phyloP scores from a whole-genome alignment of 2,113 vertebrate species.

The Piaya cayana region DNA sequence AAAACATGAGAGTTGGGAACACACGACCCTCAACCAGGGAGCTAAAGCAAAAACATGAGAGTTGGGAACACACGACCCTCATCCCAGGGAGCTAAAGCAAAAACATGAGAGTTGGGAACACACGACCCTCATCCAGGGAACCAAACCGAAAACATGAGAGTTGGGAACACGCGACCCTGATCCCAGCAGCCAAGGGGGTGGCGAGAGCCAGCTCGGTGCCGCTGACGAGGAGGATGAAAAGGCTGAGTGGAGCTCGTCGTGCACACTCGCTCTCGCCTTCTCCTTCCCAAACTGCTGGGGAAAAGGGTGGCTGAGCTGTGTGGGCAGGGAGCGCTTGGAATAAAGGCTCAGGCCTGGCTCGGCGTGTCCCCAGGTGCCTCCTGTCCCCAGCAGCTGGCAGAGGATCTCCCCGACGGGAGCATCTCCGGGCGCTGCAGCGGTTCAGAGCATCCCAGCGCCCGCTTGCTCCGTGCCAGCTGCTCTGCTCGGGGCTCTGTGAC shows the following conservation, averaged over 20 bases:
- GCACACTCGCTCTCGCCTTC: neutral
- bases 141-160: too few relatives aligned
- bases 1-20: neutral
- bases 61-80: too few relatives aligned
- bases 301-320: accelerated
- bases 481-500: neutral
- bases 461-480: neutral
- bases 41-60: too few relatives aligned
- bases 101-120: neutral
- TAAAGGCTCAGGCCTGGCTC: neutral
- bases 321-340: neutral
- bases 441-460: neutral
- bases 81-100: neutral
- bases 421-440: accelerated
- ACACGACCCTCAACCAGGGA: too few relatives aligned
- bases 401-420: accelerated
- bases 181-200: neutral
- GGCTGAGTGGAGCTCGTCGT: neutral
- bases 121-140: too few relatives aligned
- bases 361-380: neutral
- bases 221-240: neutral
- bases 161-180: too few relatives aligned
- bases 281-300: neutral
- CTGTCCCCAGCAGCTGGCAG: neutral
- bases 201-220: neutral